Percentiles rank a stretch among this genome's conserved stretches.
Conservation (phyloP, 2,797 vertebrate species). For the Peromyscus melanophrys region DNA sequence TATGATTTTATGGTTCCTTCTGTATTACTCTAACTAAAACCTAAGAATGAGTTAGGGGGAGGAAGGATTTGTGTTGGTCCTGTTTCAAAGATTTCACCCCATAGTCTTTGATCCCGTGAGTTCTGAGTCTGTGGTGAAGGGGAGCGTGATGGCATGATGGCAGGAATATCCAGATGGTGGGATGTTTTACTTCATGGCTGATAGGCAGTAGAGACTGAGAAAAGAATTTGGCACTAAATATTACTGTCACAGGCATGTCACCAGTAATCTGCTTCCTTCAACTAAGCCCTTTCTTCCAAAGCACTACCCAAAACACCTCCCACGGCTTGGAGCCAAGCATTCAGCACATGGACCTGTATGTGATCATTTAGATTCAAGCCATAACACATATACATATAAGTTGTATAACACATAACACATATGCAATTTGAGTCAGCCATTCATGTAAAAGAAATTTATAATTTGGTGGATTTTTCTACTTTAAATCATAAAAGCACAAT, state of each 20-base stretch:
- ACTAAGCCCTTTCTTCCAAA: background rate
- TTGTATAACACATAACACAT: background rate
- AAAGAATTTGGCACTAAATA: background rate
- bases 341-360: background rate
- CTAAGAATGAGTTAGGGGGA: background rate
- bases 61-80: background rate
- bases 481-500: background rate
- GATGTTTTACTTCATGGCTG: background rate
- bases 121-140: background rate
- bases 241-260: background rate
- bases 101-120: background rate
- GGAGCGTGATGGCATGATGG: no score
- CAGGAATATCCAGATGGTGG: no score
- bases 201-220: background rate
- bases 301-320: background rate
- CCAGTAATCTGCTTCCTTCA: background rate
- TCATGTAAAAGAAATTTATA: background rate
- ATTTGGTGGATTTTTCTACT: background rate
- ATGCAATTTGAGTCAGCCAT: background rate
- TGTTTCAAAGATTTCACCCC: background rate
- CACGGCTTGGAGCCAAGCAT: background rate
- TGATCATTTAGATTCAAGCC: background rate
- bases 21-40: background rate
- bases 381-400: background rate
- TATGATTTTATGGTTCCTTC: background rate